Conservation (phyloP, 2,888 invertebrate species). For the Yponomeuta evonymella region DNA sequence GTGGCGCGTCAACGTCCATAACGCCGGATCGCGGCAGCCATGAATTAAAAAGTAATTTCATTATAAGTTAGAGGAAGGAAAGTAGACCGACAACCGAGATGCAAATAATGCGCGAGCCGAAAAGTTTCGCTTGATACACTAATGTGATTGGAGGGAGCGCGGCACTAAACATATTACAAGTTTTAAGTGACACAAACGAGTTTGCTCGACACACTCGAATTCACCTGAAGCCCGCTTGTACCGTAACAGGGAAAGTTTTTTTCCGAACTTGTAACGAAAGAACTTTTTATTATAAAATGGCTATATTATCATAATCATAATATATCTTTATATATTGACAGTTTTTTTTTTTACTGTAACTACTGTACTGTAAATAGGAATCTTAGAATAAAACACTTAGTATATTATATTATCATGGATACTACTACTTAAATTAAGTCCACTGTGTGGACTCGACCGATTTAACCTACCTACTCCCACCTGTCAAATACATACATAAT, state of each 20-base stretch:
- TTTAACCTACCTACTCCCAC: too few species aligned
- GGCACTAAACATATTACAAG: slow-evolving; percentile 48
- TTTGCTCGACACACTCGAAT: slow-evolving; percentile 24
- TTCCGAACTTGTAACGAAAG: background rate
- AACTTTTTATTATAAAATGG: background rate
- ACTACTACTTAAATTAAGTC: too few species aligned
- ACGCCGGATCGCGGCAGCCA: slow-evolving; percentile 22
- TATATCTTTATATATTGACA: too few species aligned
- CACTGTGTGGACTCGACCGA: too few species aligned
- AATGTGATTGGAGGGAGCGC: slow-evolving; percentile 52
- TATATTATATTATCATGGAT: too few species aligned
- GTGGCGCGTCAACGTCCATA: slow-evolving; percentile 11
- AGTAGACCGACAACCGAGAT: slow-evolving; percentile 45
- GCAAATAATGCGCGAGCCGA: slow-evolving; percentile 49
- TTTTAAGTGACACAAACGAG: slow-evolving; percentile 56
- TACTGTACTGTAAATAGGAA: too few species aligned
- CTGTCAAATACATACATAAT: too few species aligned
- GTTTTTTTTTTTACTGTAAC: too few species aligned
- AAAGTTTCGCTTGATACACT: slow-evolving; percentile 52
- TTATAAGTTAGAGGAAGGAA: slow-evolving; percentile 48
- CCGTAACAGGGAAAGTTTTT: slow-evolving; percentile 17
- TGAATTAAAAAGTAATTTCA: slow-evolving; percentile 67
- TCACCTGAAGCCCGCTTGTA: slow-evolving; percentile 23
- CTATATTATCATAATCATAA: too few species aligned
- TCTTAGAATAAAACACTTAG: too few species aligned